These are phyloP conservation scores for Wasmannia auropunctata DNA, from an alignment of 1,140 invertebrate genomes.

Conservation along the genomic window DNA sequence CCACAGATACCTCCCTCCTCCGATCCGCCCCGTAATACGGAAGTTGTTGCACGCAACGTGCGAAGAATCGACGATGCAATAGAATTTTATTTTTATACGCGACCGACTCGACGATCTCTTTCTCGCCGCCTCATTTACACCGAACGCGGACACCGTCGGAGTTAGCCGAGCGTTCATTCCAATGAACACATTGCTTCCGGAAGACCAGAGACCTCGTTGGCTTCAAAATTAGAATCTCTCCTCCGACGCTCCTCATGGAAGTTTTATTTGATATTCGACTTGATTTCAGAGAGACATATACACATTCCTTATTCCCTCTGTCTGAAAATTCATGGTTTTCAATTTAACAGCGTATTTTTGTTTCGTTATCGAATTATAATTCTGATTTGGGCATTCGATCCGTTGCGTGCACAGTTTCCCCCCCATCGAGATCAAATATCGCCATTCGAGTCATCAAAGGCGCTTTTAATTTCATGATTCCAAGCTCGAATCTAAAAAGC, in stretches of 20 bases:
- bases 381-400: not conserved
- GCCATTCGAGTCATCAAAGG: not conserved
- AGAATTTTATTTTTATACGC: slow-evolving; percentile 51
- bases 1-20: not conserved
- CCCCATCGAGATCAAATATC: slow-evolving; percentile 10
- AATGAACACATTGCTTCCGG: slow-evolving; percentile 8
- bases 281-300: not conserved
- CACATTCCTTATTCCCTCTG: not conserved
- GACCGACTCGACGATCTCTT: slow-evolving; percentile 6
- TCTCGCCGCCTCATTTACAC: not conserved
- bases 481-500: slow-evolving; percentile 2
- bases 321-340: not conserved
- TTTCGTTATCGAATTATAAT: not conserved
- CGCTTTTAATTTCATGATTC: slow-evolving; percentile 44
- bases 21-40: slow-evolving; percentile 19
- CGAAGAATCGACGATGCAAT: slow-evolving; percentile 27
- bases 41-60: slow-evolving; percentile 45
- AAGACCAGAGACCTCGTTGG: not conserved
- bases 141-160: slow-evolving; percentile 14
- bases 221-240: slow-evolving; percentile 19
- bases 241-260: not conserved
- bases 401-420: not conserved
- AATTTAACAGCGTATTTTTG: not conserved
- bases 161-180: slow-evolving; percentile 24
- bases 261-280: not conserved